These are phyloP conservation scores for Macquaria australasica DNA, from an alignment of 2,113 vertebrate genomes.

Conservation along the genomic window DNA sequence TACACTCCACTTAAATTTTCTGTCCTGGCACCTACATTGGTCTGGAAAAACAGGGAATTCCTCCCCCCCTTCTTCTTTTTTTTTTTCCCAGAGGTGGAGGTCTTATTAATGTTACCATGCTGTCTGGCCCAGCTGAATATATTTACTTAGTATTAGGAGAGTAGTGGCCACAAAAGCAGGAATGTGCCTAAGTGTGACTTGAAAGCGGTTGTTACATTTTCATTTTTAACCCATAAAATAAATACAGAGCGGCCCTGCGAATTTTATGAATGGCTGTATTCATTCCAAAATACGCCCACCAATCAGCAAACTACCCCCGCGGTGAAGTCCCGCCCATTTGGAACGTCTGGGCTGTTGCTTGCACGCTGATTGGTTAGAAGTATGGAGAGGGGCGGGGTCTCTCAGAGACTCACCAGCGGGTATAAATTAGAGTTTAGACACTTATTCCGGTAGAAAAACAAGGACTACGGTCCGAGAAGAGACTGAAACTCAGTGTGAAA, in stretches of 20 bases:
- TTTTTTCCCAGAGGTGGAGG: conserved; percentile 57
- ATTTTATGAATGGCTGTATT: conserved; percentile 80
- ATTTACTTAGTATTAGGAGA: conserved; percentile 72
- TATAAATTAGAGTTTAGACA: conserved; percentile 66
- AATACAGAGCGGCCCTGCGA: conserved; percentile 62
- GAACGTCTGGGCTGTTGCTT: neutral
- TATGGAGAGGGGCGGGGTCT: conserved; percentile 41
- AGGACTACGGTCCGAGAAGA: conserved; percentile 19
- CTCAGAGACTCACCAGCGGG: neutral
- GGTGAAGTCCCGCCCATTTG: conserved; percentile 44
- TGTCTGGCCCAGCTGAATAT: conserved; percentile 72
- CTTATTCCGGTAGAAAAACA: neutral
- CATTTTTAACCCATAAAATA: conserved; percentile 75
- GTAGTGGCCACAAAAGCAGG: conserved; percentile 63
- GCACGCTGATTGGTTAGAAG: conserved; percentile 54
- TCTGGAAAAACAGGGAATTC: conserved; percentile 65
- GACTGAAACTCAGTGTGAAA: neutral
- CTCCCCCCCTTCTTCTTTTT: conserved; percentile 8
- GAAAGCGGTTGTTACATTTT: conserved; percentile 70
- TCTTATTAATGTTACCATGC: conserved; percentile 59
- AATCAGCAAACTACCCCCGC: conserved; percentile 52
- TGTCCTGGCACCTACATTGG: conserved; percentile 44
- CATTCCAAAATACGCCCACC: conserved; percentile 65
- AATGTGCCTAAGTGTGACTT: conserved; percentile 73
- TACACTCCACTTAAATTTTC: conserved; percentile 56